Conservation (phyloP, 2,113 vertebrate species). For the Gallinago media region DNA sequence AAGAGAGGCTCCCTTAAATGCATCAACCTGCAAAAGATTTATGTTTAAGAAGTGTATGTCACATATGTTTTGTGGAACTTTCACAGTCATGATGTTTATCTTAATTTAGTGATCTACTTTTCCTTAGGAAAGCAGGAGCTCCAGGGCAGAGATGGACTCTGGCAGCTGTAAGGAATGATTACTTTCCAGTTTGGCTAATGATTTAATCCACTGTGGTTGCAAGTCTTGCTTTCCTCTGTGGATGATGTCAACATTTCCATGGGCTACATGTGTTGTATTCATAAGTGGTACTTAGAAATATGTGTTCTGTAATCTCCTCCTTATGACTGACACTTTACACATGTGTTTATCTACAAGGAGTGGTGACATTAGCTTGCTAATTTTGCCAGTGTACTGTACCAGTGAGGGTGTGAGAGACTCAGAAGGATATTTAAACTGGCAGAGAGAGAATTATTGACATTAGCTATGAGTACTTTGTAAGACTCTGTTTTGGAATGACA, state of each 20-base stretch:
- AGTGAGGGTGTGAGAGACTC: slow-evolving; percentile 25
- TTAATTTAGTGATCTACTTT: slow-evolving; percentile 12
- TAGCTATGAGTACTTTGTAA: slow-evolving; percentile 58
- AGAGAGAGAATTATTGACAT: slow-evolving; percentile 63
- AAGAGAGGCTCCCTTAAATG: neutral
- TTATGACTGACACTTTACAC: slow-evolving; percentile 67
- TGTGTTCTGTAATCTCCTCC: slow-evolving; percentile 70
- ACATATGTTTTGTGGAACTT: neutral
- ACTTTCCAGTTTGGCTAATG: slow-evolving; percentile 62
- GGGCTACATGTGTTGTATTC: slow-evolving; percentile 65
- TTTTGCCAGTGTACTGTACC: slow-evolving; percentile 53
- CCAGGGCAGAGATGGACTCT: neutral
- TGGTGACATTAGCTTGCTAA: slow-evolving; percentile 61
- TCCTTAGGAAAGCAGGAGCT: neutral
- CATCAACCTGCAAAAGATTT: neutral
- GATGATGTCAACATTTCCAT: slow-evolving; percentile 62
- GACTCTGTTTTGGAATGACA: slow-evolving; percentile 51
- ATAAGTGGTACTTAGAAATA: slow-evolving; percentile 71
- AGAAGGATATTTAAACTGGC: slow-evolving; percentile 64
- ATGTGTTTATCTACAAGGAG: slow-evolving; percentile 69
- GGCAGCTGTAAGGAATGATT: slow-evolving; percentile 53
- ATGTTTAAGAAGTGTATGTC: neutral
- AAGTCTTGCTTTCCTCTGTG: slow-evolving; percentile 65
- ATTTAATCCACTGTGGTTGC: slow-evolving; percentile 63
- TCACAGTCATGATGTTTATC: neutral